phyloP scores from a whole-genome alignment of 1,140 invertebrate genomes.

The Pygmarrhopalites habei region DNA sequence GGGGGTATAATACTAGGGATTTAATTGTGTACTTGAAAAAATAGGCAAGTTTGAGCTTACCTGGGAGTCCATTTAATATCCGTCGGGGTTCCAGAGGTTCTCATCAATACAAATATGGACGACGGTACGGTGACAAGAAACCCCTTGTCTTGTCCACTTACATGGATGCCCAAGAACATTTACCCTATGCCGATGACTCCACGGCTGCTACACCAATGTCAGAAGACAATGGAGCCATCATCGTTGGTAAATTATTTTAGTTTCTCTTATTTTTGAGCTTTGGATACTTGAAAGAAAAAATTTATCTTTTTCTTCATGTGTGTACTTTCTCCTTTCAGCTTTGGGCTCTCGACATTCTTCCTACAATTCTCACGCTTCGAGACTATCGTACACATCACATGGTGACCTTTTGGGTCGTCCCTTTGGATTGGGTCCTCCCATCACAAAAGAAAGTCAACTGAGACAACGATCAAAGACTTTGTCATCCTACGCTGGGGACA shows the following conservation, averaged over 20 bases:
- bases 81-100: slow-evolving; percentile 63
- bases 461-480: slow-evolving; percentile 56
- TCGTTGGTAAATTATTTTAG: slow-evolving; percentile 60
- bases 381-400: slow-evolving; percentile 87
- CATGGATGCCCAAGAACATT: slow-evolving; percentile 89
- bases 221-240: slow-evolving; percentile 91
- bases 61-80: slow-evolving; percentile 89
- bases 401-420: slow-evolving; percentile 65
- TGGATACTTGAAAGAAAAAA: not conserved
- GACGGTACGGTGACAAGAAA: slow-evolving; percentile 73
- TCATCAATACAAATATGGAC: slow-evolving; percentile 57
- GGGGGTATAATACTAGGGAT: slow-evolving; percentile 31
- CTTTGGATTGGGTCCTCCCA: slow-evolving; percentile 55
- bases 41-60: slow-evolving; percentile 91
- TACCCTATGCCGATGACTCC: slow-evolving; percentile 95
- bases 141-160: slow-evolving; percentile 89
- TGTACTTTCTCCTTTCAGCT: slow-evolving; percentile 45
- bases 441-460: slow-evolving; percentile 77
- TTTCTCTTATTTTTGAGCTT: not conserved
- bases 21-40: slow-evolving; percentile 41
- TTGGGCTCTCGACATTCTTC: slow-evolving; percentile 76
- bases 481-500: slow-evolving; percentile 19
- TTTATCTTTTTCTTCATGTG: not conserved
- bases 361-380: slow-evolving; percentile 86
- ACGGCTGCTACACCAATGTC: slow-evolving; percentile 96